Conservation (phyloP, 1,140 invertebrate species). For the Gryllus bimaculatus region DNA sequence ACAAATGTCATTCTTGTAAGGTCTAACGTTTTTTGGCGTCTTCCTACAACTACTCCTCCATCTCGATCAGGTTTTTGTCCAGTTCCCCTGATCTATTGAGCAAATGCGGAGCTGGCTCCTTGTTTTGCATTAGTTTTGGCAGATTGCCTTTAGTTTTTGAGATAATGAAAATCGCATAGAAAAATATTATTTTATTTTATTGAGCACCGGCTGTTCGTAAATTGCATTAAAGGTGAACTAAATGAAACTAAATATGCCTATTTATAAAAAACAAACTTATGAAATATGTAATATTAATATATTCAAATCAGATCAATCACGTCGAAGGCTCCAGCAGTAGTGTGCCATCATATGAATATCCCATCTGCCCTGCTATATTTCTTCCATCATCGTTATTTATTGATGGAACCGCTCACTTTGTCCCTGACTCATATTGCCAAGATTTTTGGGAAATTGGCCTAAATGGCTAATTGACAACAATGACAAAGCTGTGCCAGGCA, state of each 20-base stretch:
- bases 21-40: too few species aligned
- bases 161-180: neutral
- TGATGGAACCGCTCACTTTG: too few species aligned
- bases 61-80: too few species aligned
- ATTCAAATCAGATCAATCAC: neutral
- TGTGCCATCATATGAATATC: neutral
- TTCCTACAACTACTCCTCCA: too few species aligned
- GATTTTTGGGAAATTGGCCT: neutral
- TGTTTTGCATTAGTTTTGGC: neutral
- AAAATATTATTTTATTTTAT: neutral
- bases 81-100: too few species aligned
- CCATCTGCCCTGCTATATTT: neutral
- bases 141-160: neutral
- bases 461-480: neutral
- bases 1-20: too few species aligned
- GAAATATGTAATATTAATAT: neutral
- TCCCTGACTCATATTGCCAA: neutral
- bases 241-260: neutral
- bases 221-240: neutral
- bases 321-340: neutral
- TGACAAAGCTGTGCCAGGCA: neutral
- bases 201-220: neutral
- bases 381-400: too few species aligned
- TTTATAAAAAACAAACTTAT: neutral
- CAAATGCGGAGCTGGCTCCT: too few species aligned